Base-by-base conservation (phyloP, 23 tunicate genomes). In the Pegea sp. region DNA sequence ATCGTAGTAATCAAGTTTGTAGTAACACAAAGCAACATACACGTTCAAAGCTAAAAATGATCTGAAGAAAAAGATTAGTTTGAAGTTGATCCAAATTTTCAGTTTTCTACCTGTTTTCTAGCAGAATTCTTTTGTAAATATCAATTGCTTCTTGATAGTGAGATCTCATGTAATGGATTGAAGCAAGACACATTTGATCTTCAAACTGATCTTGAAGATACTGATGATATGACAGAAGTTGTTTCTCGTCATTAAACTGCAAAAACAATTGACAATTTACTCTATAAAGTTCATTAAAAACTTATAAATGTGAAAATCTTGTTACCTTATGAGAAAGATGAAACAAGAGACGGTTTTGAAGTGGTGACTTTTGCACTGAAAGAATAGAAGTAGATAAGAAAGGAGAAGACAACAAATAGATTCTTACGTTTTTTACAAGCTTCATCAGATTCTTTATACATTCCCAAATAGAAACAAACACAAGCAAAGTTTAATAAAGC, bases 121-220 rank as follows among this genome's bases (percentile, higher is more conserved):
- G 50, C 26, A 84, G 50, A 13, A 84, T 72, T 62, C 84, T 57
- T 57, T 91, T 91, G 54, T 91, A 91, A 26, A 91, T 72, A 44
- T 91, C 99, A 49, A 84, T 84, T 0, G 99, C 81, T 60, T 91
- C 99, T 57, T 91, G 99, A 51, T 79, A 79, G 56, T 91, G 99
- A 11, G 99, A 75, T 31, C 99, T 90, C 86, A 91, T 84, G 71
- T 91, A 91, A 31, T 91, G 99, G 25, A 91, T 91, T 2, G 99
- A 75, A 33, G 99, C 99, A 13, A 91, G 64, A 31, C 93, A 70
- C 44, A 91, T 53, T 43, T 91, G 99, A 57, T 91, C 99, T 72
- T 91, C 99, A 38, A 79, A 63, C 33, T 73, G 76, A 54, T 78
- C 91, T 67, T 72, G 93, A 11, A 91, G 72, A 42, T 74, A 64